Evolutionary conservation across 2,797 vertebrate genomes (phyloP).

Genomic region (Chelon auratus): DNA sequence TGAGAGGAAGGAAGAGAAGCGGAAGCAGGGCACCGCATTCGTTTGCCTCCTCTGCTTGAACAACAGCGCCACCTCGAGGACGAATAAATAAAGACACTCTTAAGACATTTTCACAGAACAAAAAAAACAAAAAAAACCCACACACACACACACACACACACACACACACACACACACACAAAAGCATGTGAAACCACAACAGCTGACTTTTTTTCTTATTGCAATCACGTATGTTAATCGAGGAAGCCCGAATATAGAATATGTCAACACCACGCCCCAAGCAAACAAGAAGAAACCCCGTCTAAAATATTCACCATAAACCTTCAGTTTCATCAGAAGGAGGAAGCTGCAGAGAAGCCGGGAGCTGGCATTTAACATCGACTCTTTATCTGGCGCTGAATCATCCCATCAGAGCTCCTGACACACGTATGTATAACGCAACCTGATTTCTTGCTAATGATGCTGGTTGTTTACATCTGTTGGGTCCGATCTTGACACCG

Average conservation of each 20-base stretch:
- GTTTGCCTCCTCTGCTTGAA: background rate
- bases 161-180: no score
- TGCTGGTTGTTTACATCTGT: no score
- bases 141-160: no score
- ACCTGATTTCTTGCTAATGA: no score
- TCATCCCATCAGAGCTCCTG: no score
- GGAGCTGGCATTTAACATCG: no score
- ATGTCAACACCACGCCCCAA: background rate
- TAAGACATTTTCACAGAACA: background rate
- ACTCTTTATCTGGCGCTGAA: no score
- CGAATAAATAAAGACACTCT: background rate
- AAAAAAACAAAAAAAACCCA: background rate
- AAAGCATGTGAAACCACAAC: no score
- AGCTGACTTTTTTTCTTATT: no score
- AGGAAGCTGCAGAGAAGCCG: background rate
- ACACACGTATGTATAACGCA: no score
- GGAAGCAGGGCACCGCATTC: background rate
- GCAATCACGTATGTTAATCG: background rate
- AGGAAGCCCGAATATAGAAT: background rate
- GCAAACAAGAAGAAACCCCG: background rate
- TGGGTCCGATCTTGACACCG: no score
- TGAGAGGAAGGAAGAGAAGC: background rate
- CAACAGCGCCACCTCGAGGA: constrained; percentile 52
- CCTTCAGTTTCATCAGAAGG: background rate
- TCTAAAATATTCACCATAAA: background rate